Evolutionary conservation across 2,888 invertebrate genomes (phyloP), one percentile per base, ranked within the genome.

Genomic region (Molorchus minor): DNA sequence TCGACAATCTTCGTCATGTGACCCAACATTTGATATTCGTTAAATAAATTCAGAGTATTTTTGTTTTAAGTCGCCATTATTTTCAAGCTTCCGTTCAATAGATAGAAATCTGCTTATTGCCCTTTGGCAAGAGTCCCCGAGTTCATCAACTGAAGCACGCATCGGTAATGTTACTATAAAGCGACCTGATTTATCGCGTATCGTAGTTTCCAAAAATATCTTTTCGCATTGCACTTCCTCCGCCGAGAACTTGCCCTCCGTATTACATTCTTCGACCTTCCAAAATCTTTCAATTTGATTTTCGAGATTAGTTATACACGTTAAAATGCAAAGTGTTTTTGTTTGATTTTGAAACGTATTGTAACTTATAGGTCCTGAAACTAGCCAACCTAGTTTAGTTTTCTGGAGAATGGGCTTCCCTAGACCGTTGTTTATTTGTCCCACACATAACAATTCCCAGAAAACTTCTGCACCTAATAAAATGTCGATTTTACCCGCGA

Each of bases 341-440:
- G 25, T 5, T 8, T 25, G n/a, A n/a, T n/a, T n/a, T n/a, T n/a
- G n/a, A n/a, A n/a, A n/a, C n/a, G n/a, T n/a, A n/a, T n/a, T n/a
- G n/a, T n/a, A n/a, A 4, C 5, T 4, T 25, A 25, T 25, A 5
- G 25, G 8, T 25, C 25, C 25, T 43, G 49, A 49, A 33, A 49
- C 51, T 12, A 51, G 17, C 51, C 51, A 51, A 12, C 51, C 51
- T 15, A 51, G 36, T 21, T 36, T 51, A 15, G 51, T 20, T 36
- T 51, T 38, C 15, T 51, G 51, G 2, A 51, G 13, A 36, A 20
- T 17, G 21, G 51, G 51, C 21, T 13, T 21, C 2, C 25, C 25
- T 29, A 13, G 20, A n/a, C 25, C 25, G 10, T 29, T 13, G 8
- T 2, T 30, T 13, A 46, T n/a, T 25, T 46, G 47, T 2, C 47